A percentile compares a stretch with the other conserved stretches of the same genome.
These are phyloP conservation scores for Stenopsyche tienmushanensis DNA, from an alignment of 1,140 invertebrate species.

Conservation along the genomic window DNA sequence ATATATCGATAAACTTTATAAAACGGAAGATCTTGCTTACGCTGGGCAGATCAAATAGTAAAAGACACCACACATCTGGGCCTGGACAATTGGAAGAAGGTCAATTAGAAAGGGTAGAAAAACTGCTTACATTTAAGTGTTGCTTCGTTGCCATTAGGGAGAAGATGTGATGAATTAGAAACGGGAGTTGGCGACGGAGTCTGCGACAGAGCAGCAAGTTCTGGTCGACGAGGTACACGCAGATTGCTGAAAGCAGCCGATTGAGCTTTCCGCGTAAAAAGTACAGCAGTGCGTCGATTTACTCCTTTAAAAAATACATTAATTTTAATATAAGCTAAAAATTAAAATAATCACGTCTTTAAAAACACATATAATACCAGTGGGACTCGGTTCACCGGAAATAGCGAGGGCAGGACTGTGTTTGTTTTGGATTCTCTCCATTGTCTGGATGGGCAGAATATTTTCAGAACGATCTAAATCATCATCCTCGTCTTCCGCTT, in stretches of 20 bases:
- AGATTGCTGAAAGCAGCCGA: conserved; percentile 49
- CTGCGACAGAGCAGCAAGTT: conserved; percentile 45
- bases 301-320: conserved; percentile 57
- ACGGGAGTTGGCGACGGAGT: background rate
- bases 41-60: too few species aligned
- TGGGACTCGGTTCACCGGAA: conserved; percentile 42
- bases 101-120: too few species aligned
- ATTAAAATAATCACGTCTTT: background rate
- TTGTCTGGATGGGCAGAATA: background rate
- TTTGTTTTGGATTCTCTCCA: conserved; percentile 33
- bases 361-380: conserved; percentile 23
- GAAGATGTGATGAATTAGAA: background rate
- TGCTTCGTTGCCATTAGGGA: conserved; percentile 22
- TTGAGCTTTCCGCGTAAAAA: conserved; percentile 76
- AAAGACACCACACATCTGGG: too few species aligned
- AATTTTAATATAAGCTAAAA: background rate
- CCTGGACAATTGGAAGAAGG: too few species aligned
- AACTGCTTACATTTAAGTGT: conserved; percentile 21
- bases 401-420: conserved; percentile 46
- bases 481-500: conserved; percentile 32
- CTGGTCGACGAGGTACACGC: conserved; percentile 46
- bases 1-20: too few species aligned
- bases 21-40: too few species aligned
- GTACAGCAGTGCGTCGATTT: conserved; percentile 78
- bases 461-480: conserved; percentile 14